These are phyloP conservation scores for Leptinotarsa peninsularis DNA, from an alignment of 2,888 invertebrate genomes.

Conservation along the genomic window DNA sequence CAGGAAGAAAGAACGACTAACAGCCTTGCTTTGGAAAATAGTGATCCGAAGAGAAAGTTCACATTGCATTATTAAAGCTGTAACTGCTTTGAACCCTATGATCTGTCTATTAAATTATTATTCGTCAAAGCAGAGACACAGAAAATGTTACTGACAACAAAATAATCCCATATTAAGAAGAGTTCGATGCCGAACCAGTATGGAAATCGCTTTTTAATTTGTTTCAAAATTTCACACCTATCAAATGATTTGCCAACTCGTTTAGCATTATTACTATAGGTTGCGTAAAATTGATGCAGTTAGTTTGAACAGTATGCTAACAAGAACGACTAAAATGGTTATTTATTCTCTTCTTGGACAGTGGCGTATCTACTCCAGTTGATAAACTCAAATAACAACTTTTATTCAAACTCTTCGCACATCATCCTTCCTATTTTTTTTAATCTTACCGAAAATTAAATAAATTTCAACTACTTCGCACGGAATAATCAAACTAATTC, in stretches of 20 bases:
- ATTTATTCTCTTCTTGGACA: not conserved
- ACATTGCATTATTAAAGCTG: not conserved
- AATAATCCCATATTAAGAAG: too few relatives aligned
- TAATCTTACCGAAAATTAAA: too few relatives aligned
- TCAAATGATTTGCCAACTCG: not conserved
- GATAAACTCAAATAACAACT: not conserved
- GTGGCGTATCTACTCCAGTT: not conserved
- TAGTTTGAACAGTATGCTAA: not conserved
- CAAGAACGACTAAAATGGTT: not conserved
- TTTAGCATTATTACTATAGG: not conserved
- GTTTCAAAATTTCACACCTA: not conserved
- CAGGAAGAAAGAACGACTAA: not conserved
- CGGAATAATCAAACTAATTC: not conserved
- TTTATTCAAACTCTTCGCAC: not conserved
- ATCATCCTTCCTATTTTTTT: too few relatives aligned
- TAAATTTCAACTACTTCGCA: not conserved
- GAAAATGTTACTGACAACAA: not conserved
- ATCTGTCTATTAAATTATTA: not conserved
- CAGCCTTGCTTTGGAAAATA: not conserved
- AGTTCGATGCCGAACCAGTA: too few relatives aligned
- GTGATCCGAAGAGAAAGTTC: conserved; percentile 11
- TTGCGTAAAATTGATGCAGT: not conserved
- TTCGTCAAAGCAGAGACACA: not conserved
- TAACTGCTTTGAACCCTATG: not conserved
- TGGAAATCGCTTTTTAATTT: not conserved